Evolutionary conservation across 2,888 invertebrate genomes (phyloP).

Genomic region (Calliscelio sp.): DNA sequence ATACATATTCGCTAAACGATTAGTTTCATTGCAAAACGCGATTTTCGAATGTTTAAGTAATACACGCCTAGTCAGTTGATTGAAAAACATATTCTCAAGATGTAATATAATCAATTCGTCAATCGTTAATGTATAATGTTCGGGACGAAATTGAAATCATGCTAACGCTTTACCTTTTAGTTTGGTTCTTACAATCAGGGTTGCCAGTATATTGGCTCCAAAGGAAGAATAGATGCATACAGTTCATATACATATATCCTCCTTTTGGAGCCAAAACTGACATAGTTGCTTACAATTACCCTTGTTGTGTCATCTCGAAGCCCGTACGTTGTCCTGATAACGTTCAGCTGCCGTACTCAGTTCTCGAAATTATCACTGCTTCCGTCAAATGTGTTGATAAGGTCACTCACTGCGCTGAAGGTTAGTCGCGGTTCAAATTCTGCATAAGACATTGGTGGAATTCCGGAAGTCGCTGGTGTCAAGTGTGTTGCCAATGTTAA

Average conservation of each 20-base stretch:
- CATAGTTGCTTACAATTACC: too few species aligned
- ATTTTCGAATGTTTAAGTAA: constrained; percentile 46
- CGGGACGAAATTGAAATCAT: constrained; percentile 67
- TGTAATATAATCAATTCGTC: constrained; percentile 58
- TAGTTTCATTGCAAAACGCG: background rate
- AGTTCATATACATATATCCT: too few species aligned
- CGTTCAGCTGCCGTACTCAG: constrained; percentile 44
- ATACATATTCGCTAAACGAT: constrained; percentile 16
- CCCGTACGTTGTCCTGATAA: constrained; percentile 41
- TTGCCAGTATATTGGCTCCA: too few species aligned
- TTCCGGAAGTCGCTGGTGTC: background rate
- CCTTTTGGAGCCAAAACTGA: too few species aligned
- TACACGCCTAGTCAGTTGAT: constrained; percentile 19
- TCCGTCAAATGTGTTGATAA: background rate
- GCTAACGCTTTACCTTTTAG: constrained; percentile 60
- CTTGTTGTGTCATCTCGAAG: constrained; percentile 46
- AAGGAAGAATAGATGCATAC: too few species aligned
- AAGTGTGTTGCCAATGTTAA: too few species aligned
- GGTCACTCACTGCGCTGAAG: background rate
- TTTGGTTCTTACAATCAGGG: constrained; percentile 40
- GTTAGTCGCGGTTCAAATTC: constrained; percentile 1
- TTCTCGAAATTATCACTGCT: constrained; percentile 31
- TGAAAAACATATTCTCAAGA: too few species aligned
- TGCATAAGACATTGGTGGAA: too few species aligned
- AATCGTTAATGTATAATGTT: constrained; percentile 39